A percentile compares a stretch with the other conserved stretches of the same genome.
phyloP scores from a whole-genome alignment of 2,888 invertebrate genomes.

The Scrobipalpa atriplicella region DNA sequence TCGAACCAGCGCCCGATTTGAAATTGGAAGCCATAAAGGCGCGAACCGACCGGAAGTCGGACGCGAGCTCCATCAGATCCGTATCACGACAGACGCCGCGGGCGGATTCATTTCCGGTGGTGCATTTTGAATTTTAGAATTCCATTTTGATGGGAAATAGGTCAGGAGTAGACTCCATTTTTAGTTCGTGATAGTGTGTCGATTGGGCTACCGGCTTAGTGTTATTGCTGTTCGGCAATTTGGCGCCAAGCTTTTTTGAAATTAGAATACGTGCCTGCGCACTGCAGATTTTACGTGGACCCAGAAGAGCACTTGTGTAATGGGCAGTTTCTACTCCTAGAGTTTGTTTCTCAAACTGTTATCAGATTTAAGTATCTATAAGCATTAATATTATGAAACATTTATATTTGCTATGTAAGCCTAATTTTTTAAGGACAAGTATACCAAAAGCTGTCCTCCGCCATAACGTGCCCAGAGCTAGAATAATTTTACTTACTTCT shows the following conservation, averaged over 20 bases:
- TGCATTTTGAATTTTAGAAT: constrained; percentile 77
- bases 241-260: constrained; percentile 8
- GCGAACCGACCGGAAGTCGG: constrained; percentile 75
- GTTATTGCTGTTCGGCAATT: not conserved
- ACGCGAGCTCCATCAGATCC: constrained; percentile 76
- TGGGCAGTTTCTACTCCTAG: too few relatives aligned
- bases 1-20: constrained; percentile 47
- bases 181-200: constrained; percentile 30
- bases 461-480: too few relatives aligned
- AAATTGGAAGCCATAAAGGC: constrained; percentile 79
- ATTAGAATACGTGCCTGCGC: not conserved
- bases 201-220: constrained; percentile 5
- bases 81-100: constrained; percentile 75
- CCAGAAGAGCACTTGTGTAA: not conserved
- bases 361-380: too few relatives aligned
- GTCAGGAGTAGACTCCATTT: constrained; percentile 39
- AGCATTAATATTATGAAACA: too few relatives aligned
- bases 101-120: constrained; percentile 79
- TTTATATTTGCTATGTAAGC: too few relatives aligned
- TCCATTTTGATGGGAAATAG: constrained; percentile 55
- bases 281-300: not conserved
- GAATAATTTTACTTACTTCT: too few relatives aligned
- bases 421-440: too few relatives aligned
- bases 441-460: too few relatives aligned
- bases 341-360: too few relatives aligned